A percentile compares a stretch with the other conserved stretches of the same genome.
phyloP scores from a whole-genome alignment of 2,113 vertebrate genomes.

The Talpa occidentalis region DNA sequence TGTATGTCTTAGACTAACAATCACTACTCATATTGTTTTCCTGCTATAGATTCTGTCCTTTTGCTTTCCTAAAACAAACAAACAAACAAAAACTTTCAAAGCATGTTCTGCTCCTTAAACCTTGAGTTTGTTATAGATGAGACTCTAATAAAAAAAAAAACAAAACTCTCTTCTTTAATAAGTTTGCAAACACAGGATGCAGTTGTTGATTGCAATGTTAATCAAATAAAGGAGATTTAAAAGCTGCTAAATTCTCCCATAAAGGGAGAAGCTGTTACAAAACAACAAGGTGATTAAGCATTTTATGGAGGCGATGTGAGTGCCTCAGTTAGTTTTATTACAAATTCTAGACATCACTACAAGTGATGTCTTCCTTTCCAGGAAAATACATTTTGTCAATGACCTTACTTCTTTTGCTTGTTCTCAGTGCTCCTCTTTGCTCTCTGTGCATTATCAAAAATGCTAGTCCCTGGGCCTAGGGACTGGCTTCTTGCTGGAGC shows the following conservation, averaged over 20 bases:
- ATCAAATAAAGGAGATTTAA: slow-evolving; percentile 67
- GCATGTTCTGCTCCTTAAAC: not conserved
- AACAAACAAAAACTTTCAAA: slow-evolving; percentile 33
- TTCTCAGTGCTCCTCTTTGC: not conserved
- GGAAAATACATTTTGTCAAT: slow-evolving; percentile 53
- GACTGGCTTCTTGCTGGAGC: not conserved
- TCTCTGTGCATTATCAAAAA: slow-evolving; percentile 7
- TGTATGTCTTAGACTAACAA: not conserved
- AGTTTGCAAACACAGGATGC: slow-evolving; percentile 25
- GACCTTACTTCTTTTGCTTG: not conserved
- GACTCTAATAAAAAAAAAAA: slow-evolving; percentile 7
- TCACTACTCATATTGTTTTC: not conserved
- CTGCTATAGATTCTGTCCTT: not conserved
- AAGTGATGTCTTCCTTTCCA: slow-evolving; percentile 55
- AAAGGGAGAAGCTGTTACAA: slow-evolving; percentile 23
- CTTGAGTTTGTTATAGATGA: slow-evolving; percentile 15
- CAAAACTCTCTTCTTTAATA: slow-evolving; percentile 30
- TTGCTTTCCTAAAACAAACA: not conserved
- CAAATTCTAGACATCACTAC: slow-evolving; percentile 59
- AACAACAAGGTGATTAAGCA: slow-evolving; percentile 50
- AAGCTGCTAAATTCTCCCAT: not conserved
- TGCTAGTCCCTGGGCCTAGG: not conserved
- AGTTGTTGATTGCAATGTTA: slow-evolving; percentile 47
- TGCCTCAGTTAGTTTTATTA: slow-evolving; percentile 60
- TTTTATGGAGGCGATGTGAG: slow-evolving; percentile 1